Evolutionary conservation across 2,113 vertebrate genomes (phyloP).

Genomic region (Neofelis nebulosa): DNA sequence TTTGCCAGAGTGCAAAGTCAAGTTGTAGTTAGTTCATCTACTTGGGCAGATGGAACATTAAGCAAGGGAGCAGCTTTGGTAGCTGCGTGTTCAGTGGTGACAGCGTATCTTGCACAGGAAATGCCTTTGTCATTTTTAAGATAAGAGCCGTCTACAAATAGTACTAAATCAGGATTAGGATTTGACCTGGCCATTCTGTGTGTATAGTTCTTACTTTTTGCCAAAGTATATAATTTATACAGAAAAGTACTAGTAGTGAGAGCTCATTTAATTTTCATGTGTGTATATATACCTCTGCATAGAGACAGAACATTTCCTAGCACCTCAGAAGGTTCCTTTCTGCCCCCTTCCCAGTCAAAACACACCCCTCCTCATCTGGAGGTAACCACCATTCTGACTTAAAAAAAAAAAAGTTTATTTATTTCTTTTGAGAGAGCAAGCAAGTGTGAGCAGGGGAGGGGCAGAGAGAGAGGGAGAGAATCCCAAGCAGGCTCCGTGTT

Average conservation of each 20-base stretch:
- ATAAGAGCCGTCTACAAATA: neutral
- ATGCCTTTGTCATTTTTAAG: conserved; percentile 8
- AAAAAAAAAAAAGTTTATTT: no score
- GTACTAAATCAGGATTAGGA: neutral
- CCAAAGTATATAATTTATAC: neutral
- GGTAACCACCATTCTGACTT: neutral
- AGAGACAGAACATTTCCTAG: neutral
- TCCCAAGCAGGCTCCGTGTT: no score
- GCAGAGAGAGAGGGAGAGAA: no score
- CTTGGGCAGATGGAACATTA: neutral
- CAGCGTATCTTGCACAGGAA: neutral
- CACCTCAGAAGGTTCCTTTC: neutral
- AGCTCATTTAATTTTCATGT: neutral
- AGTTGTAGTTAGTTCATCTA: neutral
- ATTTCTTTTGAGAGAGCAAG: no score
- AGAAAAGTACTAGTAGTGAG: neutral
- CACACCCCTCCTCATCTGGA: neutral
- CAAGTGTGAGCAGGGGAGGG: no score
- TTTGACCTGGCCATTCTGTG: neutral
- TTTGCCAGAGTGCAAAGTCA: neutral
- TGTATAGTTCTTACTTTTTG: conserved; percentile 9
- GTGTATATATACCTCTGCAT: neutral
- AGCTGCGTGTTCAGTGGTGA: neutral
- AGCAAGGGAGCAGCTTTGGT: neutral
- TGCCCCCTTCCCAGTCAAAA: neutral